Percentiles rank a stretch among this genome's conserved stretches.
These are phyloP conservation scores for Rosalia funebris DNA, from an alignment of 2,888 invertebrate species.

Conservation along the genomic window DNA sequence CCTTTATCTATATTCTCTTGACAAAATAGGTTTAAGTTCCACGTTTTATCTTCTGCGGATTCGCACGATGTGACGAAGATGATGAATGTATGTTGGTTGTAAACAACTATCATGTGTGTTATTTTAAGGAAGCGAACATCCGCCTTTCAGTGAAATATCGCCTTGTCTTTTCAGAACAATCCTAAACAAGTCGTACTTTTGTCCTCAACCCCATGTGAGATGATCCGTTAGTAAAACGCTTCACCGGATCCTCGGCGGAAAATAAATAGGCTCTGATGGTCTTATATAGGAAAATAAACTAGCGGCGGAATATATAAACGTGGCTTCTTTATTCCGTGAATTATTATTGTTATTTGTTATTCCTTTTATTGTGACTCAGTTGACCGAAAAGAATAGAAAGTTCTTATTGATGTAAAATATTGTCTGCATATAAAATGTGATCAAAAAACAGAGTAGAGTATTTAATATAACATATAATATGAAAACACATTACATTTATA, in stretches of 20 bases:
- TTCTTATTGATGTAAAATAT: too few species aligned
- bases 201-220: conserved; percentile 59
- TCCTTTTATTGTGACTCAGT: conserved; percentile 37
- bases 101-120: conserved; percentile 62
- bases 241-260: conserved; percentile 59
- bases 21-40: conserved; percentile 9
- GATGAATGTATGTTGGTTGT: conserved; percentile 57
- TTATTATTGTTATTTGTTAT: conserved; percentile 50
- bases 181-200: conserved; percentile 63
- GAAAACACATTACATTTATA: too few species aligned
- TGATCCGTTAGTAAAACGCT: conserved; percentile 63
- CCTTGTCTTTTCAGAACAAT: conserved; percentile 61
- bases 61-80: conserved; percentile 58
- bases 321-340: conserved; percentile 52
- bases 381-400: conserved; percentile 41
- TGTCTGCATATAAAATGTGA: too few species aligned
- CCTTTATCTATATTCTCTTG: not conserved
- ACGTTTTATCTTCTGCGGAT: conserved; percentile 29
- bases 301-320: conserved; percentile 57
- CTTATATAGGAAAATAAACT: conserved; percentile 58
- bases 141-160: conserved; percentile 64
- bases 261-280: conserved; percentile 63
- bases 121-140: conserved; percentile 64
- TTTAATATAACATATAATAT: too few species aligned
- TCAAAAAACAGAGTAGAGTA: too few species aligned